Conservation (phyloP, 1,140 invertebrate species). For the Aphis craccivora region DNA sequence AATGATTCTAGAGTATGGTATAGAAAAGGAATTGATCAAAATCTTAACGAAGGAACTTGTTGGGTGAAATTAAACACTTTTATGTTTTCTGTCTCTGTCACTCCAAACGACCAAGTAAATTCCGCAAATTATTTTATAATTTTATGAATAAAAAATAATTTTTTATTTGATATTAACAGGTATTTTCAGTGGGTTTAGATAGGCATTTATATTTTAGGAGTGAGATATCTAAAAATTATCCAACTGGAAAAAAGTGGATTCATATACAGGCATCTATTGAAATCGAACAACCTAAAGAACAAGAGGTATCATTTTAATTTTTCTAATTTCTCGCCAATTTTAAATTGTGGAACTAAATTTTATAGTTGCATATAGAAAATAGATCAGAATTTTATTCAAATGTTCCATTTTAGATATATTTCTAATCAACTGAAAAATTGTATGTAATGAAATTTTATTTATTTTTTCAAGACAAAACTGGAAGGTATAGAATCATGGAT, state of each 20-base stretch:
- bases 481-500: slow-evolving; percentile 70
- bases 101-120: slow-evolving; percentile 83
- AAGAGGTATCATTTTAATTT: slow-evolving; percentile 61
- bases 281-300: slow-evolving; percentile 70
- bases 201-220: slow-evolving; percentile 80
- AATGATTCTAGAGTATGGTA: slow-evolving; percentile 89
- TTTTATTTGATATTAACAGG: slow-evolving; percentile 52
- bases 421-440: neutral
- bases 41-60: slow-evolving; percentile 73
- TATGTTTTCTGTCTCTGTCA: slow-evolving; percentile 83
- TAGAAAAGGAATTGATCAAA: slow-evolving; percentile 79
- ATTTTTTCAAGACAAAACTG: neutral
- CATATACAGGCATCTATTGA: slow-evolving; percentile 74
- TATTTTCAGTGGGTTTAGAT: slow-evolving; percentile 70
- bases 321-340: neutral
- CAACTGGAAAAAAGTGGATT: slow-evolving; percentile 88
- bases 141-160: neutral
- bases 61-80: slow-evolving; percentile 87
- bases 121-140: slow-evolving; percentile 61
- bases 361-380: neutral
- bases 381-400: neutral
- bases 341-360: neutral
- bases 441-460: neutral
- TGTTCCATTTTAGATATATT: neutral
- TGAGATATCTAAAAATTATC: slow-evolving; percentile 77